Percentiles rank a stretch among this genome's conserved stretches.
These are phyloP conservation scores for Phoenicopterus ruber DNA, from an alignment of 2,113 vertebrate genomes.

Conservation along the genomic window DNA sequence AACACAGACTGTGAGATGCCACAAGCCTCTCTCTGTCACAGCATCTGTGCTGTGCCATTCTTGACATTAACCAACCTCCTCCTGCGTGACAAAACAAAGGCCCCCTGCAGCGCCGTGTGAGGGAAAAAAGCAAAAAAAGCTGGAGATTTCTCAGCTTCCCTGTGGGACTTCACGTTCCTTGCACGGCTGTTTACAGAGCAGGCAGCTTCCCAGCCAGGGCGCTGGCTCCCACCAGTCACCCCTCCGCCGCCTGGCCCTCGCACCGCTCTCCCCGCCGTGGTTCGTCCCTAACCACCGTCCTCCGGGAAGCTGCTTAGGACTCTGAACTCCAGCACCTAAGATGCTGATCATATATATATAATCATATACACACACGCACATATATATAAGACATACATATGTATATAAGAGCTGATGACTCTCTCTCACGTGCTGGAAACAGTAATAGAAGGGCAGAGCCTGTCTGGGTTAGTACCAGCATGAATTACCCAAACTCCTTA, in stretches of 20 bases:
- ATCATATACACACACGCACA: too few species aligned
- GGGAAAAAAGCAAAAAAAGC: background rate
- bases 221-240: background rate
- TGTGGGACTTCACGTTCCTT: background rate
- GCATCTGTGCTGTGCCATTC: background rate
- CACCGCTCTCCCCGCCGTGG: rapidly evolving
- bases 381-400: too few species aligned
- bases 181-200: background rate
- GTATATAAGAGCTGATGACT: background rate
- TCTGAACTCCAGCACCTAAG: background rate
- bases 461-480: background rate
- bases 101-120: rapidly evolving
- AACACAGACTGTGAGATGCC: background rate
- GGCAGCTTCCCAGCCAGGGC: background rate
- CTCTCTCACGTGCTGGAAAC: background rate
- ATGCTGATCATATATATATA: too few species aligned
- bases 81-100: background rate
- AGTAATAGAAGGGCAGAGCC: background rate
- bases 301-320: background rate
- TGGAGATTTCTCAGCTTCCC: background rate
- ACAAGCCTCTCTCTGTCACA: background rate
- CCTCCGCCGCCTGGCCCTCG: background rate
- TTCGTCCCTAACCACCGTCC: background rate
- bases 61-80: background rate
- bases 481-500: background rate